These are phyloP conservation scores for Ctenopoma multispine DNA, from an alignment of 2,797 vertebrate genomes.

Conservation along the genomic window DNA sequence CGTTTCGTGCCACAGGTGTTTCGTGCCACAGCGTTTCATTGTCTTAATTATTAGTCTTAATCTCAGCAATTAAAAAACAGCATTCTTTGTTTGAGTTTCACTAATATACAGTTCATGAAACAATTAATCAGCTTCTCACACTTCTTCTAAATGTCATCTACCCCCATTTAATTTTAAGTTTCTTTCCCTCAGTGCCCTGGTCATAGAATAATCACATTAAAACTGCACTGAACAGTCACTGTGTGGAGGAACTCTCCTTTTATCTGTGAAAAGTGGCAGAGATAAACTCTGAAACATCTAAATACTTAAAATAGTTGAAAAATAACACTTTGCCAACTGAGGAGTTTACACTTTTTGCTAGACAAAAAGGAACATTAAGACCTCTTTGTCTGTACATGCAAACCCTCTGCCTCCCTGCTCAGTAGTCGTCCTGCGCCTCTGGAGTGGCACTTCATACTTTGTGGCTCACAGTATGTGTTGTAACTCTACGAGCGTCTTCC, in stretches of 20 bases:
- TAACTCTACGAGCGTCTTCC: not conserved
- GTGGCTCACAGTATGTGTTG: conserved; percentile 12
- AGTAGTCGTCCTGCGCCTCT: conserved; percentile 16
- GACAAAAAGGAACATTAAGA: not conserved
- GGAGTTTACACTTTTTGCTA: not conserved
- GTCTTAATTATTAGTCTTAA: not conserved
- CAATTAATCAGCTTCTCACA: not conserved
- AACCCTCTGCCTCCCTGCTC: conserved; percentile 14
- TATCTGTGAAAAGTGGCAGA: not conserved
- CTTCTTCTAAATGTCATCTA: not conserved
- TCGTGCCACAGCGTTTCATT: not conserved
- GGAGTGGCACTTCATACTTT: not conserved
- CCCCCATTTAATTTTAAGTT: not conserved
- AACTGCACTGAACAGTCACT: not conserved
- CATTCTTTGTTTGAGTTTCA: not conserved
- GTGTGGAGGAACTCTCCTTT: not conserved
- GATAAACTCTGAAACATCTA: not conserved
- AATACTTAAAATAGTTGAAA: not conserved
- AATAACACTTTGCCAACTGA: not conserved
- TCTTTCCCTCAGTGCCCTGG: not conserved
- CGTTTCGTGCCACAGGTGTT: too few species aligned
- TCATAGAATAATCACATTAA: not conserved
- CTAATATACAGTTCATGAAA: not conserved
- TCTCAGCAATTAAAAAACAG: not conserved
- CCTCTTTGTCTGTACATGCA: conserved; percentile 2